These are phyloP conservation scores for Parauchenoglanis ngamensis DNA, from an alignment of 2,797 vertebrate species.

Conservation along the genomic window DNA sequence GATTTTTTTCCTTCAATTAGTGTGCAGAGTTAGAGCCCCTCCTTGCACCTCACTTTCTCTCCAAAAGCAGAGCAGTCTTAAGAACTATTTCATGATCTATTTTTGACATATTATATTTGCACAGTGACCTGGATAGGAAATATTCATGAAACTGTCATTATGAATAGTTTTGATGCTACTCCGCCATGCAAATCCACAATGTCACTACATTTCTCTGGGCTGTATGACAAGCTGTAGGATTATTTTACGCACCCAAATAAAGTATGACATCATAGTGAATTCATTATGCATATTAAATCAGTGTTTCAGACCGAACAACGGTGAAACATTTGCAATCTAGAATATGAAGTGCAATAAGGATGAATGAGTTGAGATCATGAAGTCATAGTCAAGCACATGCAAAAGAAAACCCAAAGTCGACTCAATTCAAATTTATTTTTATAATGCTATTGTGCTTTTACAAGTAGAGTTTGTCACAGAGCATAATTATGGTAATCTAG, in stretches of 20 bases:
- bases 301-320: neutral
- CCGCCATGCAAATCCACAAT: constrained; percentile 3
- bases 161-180: constrained; percentile 27
- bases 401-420: neutral
- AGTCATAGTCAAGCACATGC: neutral
- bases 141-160: constrained; percentile 59
- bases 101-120: constrained; percentile 80
- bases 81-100: constrained; percentile 82
- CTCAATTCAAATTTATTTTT: neutral
- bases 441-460: neutral
- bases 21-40: constrained; percentile 18
- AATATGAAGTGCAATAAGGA: neutral
- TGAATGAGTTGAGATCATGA: neutral
- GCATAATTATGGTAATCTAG: neutral
- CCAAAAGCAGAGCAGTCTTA: constrained; percentile 73
- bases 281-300: neutral
- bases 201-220: constrained; percentile 11
- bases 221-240: neutral
- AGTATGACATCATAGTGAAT: neutral
- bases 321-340: neutral
- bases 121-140: constrained; percentile 74
- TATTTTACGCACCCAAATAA: neutral
- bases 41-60: constrained; percentile 46
- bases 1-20: constrained; percentile 18
- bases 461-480: neutral